Evolutionary conservation across 2,797 vertebrate species (phyloP), one percentile per base, ranked within the genome.

Genomic region (Pristis pectinata): DNA sequence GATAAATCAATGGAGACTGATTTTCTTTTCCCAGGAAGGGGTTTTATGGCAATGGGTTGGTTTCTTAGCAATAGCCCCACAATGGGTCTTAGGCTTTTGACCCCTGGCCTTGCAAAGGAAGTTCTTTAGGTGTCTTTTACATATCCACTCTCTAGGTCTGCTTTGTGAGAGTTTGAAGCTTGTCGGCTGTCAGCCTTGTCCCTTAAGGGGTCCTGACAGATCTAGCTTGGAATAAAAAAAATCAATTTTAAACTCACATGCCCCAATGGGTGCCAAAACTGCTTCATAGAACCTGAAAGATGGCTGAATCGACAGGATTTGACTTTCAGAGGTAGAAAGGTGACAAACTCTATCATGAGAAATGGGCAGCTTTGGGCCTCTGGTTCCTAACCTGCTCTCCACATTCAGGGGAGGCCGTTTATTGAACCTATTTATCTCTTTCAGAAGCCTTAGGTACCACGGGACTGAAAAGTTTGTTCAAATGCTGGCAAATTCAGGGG

Each of bases 331-430:
- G 98, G 98, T 98, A 98, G 98, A 98, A 98, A 98, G 98, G 98
- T 99, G 98, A 99, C 98, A 98, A 98, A 99, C 98, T 98, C 98
- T 97, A 99, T 99, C 98, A 99, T 96, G 97, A 98, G 97, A 97
- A 97, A 97, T 97, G 97, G 97, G 97, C 97, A 97, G 97, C 96
- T 96, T 41, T 72, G 96, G 96, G 97, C 98, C 98, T 98, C 96
- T 94, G 98, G 98, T 98, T 97, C 97, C 97, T 97, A 98, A 98
- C 98, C 98, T 98, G 98, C 98, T 98, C 98, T 96, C 96, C 96
- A 97, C 97, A 98, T 97, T 97, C 95, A 95, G 97, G 98, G 97
- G 97, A 94, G 94, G 96, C 95, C 96, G 96, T 96, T 97, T 97
- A 98, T 98, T 98, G 98, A 98, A 98, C 98, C 98, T 98, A 98